phyloP scores from a whole-genome alignment of 2,888 invertebrate genomes.

The Andrena hattorfiana region DNA sequence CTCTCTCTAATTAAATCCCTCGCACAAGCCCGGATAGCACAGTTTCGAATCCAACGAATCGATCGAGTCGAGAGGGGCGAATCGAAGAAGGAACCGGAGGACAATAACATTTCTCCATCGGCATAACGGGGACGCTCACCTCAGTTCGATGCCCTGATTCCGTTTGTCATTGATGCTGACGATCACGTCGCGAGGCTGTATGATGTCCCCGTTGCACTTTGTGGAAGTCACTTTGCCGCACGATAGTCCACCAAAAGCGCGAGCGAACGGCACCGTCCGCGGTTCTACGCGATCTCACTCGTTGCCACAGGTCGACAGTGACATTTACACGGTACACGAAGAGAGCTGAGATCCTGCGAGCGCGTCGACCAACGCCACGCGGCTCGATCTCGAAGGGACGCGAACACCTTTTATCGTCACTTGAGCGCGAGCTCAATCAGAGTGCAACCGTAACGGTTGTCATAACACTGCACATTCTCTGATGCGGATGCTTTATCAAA shows the following conservation, averaged over 20 bases:
- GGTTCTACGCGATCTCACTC: slow-evolving; percentile 11
- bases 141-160: slow-evolving; percentile 78
- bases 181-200: slow-evolving; percentile 79
- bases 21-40: background rate
- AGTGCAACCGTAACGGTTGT: slow-evolving; percentile 18
- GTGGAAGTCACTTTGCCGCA: slow-evolving; percentile 80
- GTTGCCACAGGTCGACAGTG: background rate
- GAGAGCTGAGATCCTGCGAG: background rate
- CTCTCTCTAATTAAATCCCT: slow-evolving; percentile 64
- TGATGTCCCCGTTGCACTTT: slow-evolving; percentile 78
- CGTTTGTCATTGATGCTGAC: slow-evolving; percentile 80
- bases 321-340: slow-evolving; percentile 9
- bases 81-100: slow-evolving; percentile 6
- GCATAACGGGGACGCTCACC: slow-evolving; percentile 63
- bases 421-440: background rate
- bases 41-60: slow-evolving; percentile 21
- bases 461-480: slow-evolving; percentile 25
- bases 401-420: slow-evolving; percentile 6
- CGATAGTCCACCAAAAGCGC: slow-evolving; percentile 60
- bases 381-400: background rate
- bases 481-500: background rate
- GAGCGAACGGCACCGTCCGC: slow-evolving; percentile 13
- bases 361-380: slow-evolving; percentile 19
- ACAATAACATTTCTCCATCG: background rate
- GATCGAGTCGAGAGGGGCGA: slow-evolving; percentile 9